Base-by-base conservation (phyloP, 2,113 vertebrate species). In the Sinocyclocheilus grahami region DNA sequence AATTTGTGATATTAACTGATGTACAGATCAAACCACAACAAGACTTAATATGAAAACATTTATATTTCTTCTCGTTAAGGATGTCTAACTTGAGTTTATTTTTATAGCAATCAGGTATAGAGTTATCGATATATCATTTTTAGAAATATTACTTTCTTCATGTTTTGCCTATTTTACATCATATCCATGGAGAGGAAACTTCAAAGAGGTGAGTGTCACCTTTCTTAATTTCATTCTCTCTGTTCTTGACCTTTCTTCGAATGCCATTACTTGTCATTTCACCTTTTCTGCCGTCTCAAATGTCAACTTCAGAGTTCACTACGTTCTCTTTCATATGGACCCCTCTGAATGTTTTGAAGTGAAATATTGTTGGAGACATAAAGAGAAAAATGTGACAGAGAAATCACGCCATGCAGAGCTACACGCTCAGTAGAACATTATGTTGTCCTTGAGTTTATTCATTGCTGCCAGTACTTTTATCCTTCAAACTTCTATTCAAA, bases 71-170 rank as follows among this genome's bases (percentile, higher is more conserved):
- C 18, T 72, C 4, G 22, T n/a, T 74, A 71, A 37, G 27, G 14
- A 71, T 71, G 30, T 42, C 18, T 42, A 12, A 22, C 22, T 42
- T 42, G 18, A 72, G 14, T 10, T 71, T 10, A 37, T 65, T 67
- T 62, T 62, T 67, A 6, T 16, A 20, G 20, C 37, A 46, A 37
- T 12, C 1, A 78, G 18, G 42, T 46, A 51, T 46, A 53, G 13
- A 53, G 14, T 53, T 53, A 13, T 51, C 2, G 9, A 48, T 48
- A 33, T 37, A 42, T 48, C 10, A 83, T 33, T 33, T 33, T 33
- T 37, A 71, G 37, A 72, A 76, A 8, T 33, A 89, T 88, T 65
- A 67, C 84, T 80, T 83, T 79, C 30, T 88, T 90, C 78, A 83
- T 87, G 33, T 22, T 83, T 75, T 33, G 4, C 0, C 20, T 62